Percentiles rank a stretch among this genome's conserved stretches.
Conservation (phyloP, 2,888 invertebrate genomes). For the Drosophila diplacantha region DNA sequence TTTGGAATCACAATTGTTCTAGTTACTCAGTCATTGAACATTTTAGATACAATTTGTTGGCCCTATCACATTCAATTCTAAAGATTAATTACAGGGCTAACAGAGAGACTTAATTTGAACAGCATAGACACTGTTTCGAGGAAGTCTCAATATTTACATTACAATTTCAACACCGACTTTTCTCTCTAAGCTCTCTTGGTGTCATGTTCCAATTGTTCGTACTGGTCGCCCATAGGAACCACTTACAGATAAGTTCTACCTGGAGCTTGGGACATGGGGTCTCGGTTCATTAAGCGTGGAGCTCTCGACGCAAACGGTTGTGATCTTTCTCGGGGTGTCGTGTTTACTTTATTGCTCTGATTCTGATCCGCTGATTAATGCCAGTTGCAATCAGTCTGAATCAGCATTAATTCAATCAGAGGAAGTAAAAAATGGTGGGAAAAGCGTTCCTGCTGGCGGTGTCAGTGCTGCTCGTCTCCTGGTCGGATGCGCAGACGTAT, state of each 20-base stretch:
- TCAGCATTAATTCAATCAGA: constrained; percentile 53
- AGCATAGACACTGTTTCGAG: neutral
- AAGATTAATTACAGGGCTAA: constrained; percentile 17
- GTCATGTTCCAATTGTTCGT: constrained; percentile 28
- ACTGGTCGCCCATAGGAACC: constrained; percentile 7
- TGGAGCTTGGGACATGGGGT: constrained; percentile 2
- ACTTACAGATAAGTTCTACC: constrained; percentile 15
- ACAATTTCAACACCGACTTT: constrained; percentile 18
- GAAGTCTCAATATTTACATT: constrained; percentile 14
- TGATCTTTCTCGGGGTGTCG: constrained; percentile 29
- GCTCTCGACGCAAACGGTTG: constrained; percentile 29
- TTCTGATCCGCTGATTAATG: constrained; percentile 54
- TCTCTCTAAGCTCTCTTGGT: constrained; percentile 8
- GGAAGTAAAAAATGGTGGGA: constrained; percentile 9
- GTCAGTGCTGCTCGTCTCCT: constrained; percentile 30
- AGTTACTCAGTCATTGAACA: constrained; percentile 13
- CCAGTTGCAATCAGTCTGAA: constrained; percentile 53
- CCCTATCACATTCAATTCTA: neutral
- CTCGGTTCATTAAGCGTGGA: constrained; percentile 18
- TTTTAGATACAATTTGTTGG: constrained; percentile 8
- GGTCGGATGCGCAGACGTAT: constrained; percentile 24
- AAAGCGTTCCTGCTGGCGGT: constrained; percentile 33
- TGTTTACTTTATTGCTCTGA: constrained; percentile 22
- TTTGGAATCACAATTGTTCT: constrained; percentile 30
- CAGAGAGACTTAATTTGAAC: neutral